Percentiles rank a stretch among this genome's conserved stretches.
These are phyloP conservation scores for Arenaria interpres DNA, from an alignment of 2,113 vertebrate genomes.

Conservation along the genomic window DNA sequence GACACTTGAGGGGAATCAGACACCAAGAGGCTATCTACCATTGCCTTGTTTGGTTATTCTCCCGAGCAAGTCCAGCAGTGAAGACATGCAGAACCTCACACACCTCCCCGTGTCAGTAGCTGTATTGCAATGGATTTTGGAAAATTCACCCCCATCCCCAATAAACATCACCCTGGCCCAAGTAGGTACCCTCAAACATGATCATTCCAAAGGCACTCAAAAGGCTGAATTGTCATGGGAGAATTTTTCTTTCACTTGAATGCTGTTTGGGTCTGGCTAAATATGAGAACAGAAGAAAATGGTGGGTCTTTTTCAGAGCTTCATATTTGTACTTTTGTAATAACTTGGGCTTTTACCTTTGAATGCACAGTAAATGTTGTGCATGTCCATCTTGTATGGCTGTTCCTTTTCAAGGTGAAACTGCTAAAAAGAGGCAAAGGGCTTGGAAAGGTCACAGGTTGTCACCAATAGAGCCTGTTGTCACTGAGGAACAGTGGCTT, in stretches of 20 bases:
- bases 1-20: not conserved
- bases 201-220: not conserved
- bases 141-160: not conserved
- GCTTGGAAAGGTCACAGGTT: not conserved
- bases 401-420: not conserved
- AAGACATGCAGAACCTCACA: not conserved
- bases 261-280: not conserved
- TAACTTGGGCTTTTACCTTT: not conserved
- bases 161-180: not conserved
- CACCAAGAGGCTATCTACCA: not conserved
- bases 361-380: not conserved
- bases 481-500: not conserved
- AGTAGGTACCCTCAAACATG: not conserved
- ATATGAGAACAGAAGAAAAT: not conserved
- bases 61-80: not conserved
- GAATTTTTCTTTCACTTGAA: not conserved
- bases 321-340: not conserved
- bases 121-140: not conserved
- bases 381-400: fast-evolving
- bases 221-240: not conserved
- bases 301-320: not conserved
- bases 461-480: not conserved
- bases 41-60: not conserved
- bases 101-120: not conserved
- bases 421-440: not conserved